Base-by-base conservation (phyloP, 1,140 invertebrate species). In the Anadara kagoshimensis region DNA sequence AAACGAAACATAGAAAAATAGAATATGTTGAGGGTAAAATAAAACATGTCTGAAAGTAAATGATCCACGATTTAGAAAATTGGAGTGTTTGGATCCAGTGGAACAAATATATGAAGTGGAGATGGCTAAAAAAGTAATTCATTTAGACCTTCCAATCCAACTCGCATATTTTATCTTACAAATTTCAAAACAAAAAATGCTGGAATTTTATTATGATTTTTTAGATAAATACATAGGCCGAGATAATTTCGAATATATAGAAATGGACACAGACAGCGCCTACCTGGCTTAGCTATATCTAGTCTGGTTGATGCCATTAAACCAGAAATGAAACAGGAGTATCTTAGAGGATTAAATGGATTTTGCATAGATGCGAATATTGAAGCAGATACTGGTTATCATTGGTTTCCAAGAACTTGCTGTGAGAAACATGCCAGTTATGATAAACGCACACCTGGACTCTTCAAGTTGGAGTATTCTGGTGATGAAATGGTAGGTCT, bases 181-280 rank as follows among this genome's bases (percentile, higher is more conserved):
- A 54, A 72, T 75, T n/a, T 73, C 73, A 10, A 78, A 78, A 43
- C 51, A 73, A 18, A 57, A 67, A 5, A 76, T 78, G 77, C 56
- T 82, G 1, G 29, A 80, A 45, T 82, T 83, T 58, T 78, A 81
- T 54, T 78, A 73, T 49, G 78, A 83, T 53, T 78, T 80, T 45
- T 47, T 82, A 45, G 74, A 81, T 41, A 51, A 59, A 18, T 81
- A 69, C 44, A 56, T 80, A 0, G 65, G 63, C 16, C 22, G 74
- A 29, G 8, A 20, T 11, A 62, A 80, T 49, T 82, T 78, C 49
- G 58, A 80, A 66, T 75, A 78, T 41, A 78, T 72, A 22, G 63
- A 80, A 41, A 80, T 80, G 78, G 79, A 83, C 43, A 83, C 79
- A 14, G 81, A 78, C 49, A 73, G 61, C 8, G 73, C 78, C 1